Evolutionary conservation across 1,140 invertebrate genomes (phyloP).

Genomic region (Drusus annulatus): DNA sequence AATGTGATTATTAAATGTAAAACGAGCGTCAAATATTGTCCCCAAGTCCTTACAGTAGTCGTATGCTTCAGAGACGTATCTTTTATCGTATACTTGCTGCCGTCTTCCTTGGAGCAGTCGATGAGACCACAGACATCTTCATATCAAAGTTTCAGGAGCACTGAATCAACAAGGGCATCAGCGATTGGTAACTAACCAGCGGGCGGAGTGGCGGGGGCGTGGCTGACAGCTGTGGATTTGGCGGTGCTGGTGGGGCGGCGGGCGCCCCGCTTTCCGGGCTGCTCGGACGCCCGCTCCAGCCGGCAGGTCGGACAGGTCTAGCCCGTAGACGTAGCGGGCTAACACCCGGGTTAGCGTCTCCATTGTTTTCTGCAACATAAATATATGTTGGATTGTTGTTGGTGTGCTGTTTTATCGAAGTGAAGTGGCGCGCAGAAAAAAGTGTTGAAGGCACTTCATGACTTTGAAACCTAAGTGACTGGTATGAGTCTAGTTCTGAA

Average conservation of each 20-base stretch:
- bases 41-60: no score
- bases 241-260: conserved; percentile 38
- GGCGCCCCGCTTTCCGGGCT: conserved; percentile 81
- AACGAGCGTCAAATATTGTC: no score
- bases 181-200: conserved; percentile 16
- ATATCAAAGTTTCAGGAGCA: not conserved
- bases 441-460: no score
- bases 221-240: conserved; percentile 59
- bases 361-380: conserved; percentile 88
- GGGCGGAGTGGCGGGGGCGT: conserved; percentile 44
- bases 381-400: not conserved
- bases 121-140: no score
- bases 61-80: no score
- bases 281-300: conserved; percentile 88
- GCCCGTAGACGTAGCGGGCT: conserved; percentile 92
- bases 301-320: conserved; percentile 92
- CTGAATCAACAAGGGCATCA: not conserved
- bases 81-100: no score
- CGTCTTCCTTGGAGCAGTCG: no score
- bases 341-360: conserved; percentile 94
- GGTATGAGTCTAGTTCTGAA: no score
- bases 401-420: no score
- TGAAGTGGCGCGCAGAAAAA: no score
- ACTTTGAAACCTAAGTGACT: no score
- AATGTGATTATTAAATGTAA: no score